phyloP scores from a whole-genome alignment of 2,888 invertebrate genomes.

The Ennomos fuscantarius region DNA sequence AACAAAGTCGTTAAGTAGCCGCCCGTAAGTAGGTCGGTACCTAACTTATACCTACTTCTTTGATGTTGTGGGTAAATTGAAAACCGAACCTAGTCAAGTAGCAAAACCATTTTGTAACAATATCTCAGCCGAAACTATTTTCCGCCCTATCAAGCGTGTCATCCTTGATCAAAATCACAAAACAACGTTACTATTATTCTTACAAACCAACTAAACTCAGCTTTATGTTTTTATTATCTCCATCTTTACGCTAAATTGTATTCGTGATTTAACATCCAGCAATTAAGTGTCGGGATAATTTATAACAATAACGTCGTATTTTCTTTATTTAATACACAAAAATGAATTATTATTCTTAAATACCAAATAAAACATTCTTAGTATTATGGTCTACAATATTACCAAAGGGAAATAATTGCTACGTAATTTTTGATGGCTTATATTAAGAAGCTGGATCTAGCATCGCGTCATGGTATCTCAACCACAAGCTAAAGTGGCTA shows the following conservation, averaged over 20 bases:
- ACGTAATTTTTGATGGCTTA: neutral
- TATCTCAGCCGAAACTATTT: slow-evolving; percentile 36
- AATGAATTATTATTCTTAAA: too few relatives aligned
- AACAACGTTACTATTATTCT: slow-evolving; percentile 18
- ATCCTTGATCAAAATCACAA: slow-evolving; percentile 50
- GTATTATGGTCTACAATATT: too few relatives aligned
- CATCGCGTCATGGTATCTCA: neutral
- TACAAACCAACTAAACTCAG: slow-evolving; percentile 8
- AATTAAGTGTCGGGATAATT: neutral
- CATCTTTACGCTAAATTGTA: too few relatives aligned
- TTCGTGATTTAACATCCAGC: too few relatives aligned
- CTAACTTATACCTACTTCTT: too few relatives aligned
- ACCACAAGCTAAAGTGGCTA: neutral
- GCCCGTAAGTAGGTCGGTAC: too few relatives aligned
- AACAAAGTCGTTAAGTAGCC: too few relatives aligned
- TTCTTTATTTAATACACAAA: slow-evolving; percentile 3
- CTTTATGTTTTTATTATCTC: slow-evolving; percentile 1
- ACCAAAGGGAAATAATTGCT: too few relatives aligned
- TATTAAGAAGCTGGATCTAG: neutral
- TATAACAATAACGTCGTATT: slow-evolving; percentile 2
- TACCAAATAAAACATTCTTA: too few relatives aligned
- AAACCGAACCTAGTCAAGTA: neutral
- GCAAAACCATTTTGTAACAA: slow-evolving; percentile 5
- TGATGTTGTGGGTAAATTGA: neutral
- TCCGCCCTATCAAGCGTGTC: slow-evolving; percentile 51